Evolutionary conservation across 2,888 invertebrate species (phyloP).

Genomic region (Ferrisia virgata): DNA sequence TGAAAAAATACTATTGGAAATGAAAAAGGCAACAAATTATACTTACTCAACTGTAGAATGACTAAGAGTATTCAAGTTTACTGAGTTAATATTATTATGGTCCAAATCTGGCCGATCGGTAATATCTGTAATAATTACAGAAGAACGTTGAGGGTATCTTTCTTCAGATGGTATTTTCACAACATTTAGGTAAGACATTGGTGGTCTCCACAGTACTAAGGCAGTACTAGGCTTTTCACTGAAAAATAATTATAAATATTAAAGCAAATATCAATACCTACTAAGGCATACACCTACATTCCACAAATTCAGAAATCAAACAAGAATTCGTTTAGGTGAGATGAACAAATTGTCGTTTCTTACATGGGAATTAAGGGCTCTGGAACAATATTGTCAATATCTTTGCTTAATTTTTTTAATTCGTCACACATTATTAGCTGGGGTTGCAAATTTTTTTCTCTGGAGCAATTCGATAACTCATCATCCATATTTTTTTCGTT

Average conservation of each 20-base stretch:
- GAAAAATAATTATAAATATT: constrained; percentile 34
- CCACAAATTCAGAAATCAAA: not conserved
- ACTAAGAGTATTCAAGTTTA: constrained; percentile 8
- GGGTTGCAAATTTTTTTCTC: not conserved
- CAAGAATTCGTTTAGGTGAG: not conserved
- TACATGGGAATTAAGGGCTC: constrained; percentile 32
- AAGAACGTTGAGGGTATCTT: constrained; percentile 27
- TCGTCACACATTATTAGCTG: constrained; percentile 36
- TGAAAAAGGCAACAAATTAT: not conserved
- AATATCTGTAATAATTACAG: constrained; percentile 40
- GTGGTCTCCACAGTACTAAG: constrained; percentile 74
- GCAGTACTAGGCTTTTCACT: constrained; percentile 74
- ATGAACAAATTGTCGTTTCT: not conserved
- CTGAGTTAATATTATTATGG: constrained; percentile 29
- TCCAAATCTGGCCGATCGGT: constrained; percentile 38
- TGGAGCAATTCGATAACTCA: not conserved
- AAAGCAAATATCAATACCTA: not conserved
- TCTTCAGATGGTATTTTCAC: constrained; percentile 12
- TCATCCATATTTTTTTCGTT: not conserved
- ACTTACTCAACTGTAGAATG: constrained; percentile 9
- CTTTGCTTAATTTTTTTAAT: constrained; percentile 24
- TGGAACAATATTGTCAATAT: constrained; percentile 32
- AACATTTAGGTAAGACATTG: constrained; percentile 26
- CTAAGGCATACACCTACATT: no score
- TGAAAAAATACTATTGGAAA: not conserved